Evolutionary conservation across 1,140 invertebrate genomes (phyloP).

Genomic region (Drosophila murphyi): DNA sequence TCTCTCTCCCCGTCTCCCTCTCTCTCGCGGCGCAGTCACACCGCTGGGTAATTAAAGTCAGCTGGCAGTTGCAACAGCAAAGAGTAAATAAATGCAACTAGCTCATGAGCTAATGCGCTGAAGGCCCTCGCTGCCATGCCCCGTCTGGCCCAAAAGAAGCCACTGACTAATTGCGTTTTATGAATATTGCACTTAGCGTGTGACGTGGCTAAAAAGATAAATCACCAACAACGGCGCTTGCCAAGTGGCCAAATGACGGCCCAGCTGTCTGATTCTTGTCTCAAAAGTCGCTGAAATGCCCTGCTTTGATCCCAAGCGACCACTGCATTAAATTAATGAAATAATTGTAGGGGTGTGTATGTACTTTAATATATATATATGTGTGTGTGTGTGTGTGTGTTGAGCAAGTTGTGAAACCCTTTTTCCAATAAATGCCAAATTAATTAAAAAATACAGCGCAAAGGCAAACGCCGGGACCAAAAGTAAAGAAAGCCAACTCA

Average conservation of each 20-base stretch:
- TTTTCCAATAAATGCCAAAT: conserved; percentile 83
- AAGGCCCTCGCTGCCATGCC: neutral
- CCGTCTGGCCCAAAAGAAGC: conserved; percentile 11
- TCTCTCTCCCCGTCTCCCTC: neutral
- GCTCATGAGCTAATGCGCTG: conserved; percentile 29
- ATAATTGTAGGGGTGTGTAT: neutral
- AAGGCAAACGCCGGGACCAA: conserved; percentile 62
- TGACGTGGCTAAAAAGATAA: conserved; percentile 56
- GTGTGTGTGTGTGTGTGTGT: conserved; percentile 4
- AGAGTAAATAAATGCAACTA: conserved; percentile 55
- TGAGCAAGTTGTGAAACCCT: conserved; percentile 50
- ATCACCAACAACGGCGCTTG: conserved; percentile 40
- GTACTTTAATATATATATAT: conserved; percentile 7
- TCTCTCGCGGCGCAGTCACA: neutral
- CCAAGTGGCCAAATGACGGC: conserved; percentile 37
- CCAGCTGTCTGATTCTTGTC: conserved; percentile 29
- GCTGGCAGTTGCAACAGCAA: conserved; percentile 27
- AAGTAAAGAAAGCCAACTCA: conserved; percentile 70
- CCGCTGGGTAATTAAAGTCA: conserved; percentile 45
- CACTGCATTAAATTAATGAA: conserved; percentile 81
- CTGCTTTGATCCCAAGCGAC: conserved; percentile 31
- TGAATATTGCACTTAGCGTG: conserved; percentile 66
- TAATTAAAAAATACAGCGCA: conserved; percentile 81
- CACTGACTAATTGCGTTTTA: conserved; percentile 78
- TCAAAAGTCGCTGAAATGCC: conserved; percentile 55